Evolutionary conservation across 1,140 invertebrate genomes (phyloP).

Genomic region (Drosophila ananassae): DNA sequence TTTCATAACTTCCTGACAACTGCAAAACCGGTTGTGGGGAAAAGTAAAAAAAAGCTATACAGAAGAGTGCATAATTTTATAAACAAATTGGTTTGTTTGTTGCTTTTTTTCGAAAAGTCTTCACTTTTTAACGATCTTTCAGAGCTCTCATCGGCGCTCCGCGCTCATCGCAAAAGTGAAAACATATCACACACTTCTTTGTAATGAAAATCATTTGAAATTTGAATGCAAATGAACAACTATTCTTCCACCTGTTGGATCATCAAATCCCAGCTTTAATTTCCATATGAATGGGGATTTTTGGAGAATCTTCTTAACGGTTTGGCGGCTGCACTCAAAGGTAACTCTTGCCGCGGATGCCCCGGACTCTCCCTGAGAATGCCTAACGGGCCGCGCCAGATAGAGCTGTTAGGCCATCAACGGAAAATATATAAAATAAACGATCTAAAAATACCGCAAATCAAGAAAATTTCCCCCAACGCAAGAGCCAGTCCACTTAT

Average conservation of each 20-base stretch:
- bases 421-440: conserved; percentile 48
- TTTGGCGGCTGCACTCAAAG: conserved; percentile 21
- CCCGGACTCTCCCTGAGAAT: conserved; percentile 11
- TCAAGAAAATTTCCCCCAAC: conserved; percentile 25
- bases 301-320: conserved; percentile 49
- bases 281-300: conserved; percentile 31
- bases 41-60: conserved; percentile 15
- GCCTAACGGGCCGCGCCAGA: conserved; percentile 24
- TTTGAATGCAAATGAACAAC: conserved; percentile 40
- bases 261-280: conserved; percentile 40
- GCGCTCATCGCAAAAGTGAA: conserved; percentile 73
- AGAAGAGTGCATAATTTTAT: conserved; percentile 47
- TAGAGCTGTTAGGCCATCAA: conserved; percentile 16
- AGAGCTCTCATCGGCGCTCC: conserved; percentile 35
- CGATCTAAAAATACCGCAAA: conserved; percentile 31
- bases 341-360: conserved; percentile 38
- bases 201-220: conserved; percentile 26
- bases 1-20: conserved; percentile 70
- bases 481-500: conserved; percentile 50
- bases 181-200: conserved; percentile 36
- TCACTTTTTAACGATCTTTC: conserved; percentile 41
- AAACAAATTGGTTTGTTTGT: conserved; percentile 36
- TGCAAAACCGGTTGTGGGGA: conserved; percentile 60
- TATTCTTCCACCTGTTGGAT: conserved; percentile 34
- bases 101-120: conserved; percentile 11